Evolutionary conservation across 2,888 invertebrate species (phyloP).

Genomic region (Gortyna flavago): DNA sequence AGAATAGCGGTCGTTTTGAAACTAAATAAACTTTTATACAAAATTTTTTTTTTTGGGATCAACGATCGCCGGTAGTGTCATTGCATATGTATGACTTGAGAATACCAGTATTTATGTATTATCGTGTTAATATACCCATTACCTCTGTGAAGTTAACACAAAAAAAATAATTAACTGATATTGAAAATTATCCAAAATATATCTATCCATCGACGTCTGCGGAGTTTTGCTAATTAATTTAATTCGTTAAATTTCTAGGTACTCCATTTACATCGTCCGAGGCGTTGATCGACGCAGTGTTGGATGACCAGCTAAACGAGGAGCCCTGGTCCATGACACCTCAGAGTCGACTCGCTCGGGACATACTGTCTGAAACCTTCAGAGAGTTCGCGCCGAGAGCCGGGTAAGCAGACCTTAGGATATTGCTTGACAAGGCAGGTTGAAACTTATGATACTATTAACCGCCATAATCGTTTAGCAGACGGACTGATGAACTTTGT

Average conservation of each 20-base stretch:
- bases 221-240: no score
- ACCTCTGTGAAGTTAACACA: no score
- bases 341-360: constrained; percentile 78
- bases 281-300: constrained; percentile 93
- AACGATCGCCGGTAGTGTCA: no score
- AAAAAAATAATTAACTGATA: no score
- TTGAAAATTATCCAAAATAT: no score
- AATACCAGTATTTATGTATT: no score
- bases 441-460: background rate
- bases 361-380: constrained; percentile 82
- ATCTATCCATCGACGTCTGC: no score
- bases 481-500: background rate
- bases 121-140: no score
- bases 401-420: constrained; percentile 67
- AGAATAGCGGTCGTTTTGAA: no score
- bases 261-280: constrained; percentile 92
- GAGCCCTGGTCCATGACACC: constrained; percentile 86
- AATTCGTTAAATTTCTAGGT: constrained; percentile 81
- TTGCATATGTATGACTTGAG: no score
- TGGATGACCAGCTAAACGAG: constrained; percentile 92
- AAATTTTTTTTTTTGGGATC: no score
- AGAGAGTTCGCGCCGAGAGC: constrained; percentile 76
- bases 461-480: background rate
- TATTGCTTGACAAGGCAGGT: background rate
- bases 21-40: no score